phyloP scores from a whole-genome alignment of 2,888 invertebrate species.

The Chymomyza procnemis region DNA sequence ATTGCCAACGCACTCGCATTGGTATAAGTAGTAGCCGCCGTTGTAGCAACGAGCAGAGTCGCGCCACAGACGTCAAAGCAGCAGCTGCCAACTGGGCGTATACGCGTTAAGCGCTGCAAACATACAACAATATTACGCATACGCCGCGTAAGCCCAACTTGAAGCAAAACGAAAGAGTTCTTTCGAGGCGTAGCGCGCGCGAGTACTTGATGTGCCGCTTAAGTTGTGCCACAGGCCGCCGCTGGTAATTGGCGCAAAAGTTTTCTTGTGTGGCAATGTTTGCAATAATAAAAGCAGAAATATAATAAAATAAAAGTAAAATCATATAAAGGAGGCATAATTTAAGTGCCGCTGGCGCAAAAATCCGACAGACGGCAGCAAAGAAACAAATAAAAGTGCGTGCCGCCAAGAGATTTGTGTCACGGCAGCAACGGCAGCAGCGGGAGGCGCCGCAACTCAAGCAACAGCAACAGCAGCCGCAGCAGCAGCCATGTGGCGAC shows the following conservation, averaged over 20 bases:
- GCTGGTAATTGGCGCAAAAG: constrained; percentile 14
- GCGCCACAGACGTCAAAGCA: constrained; percentile 56
- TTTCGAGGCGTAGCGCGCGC: constrained; percentile 4
- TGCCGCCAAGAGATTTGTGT: constrained; percentile 46
- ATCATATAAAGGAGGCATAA: background rate
- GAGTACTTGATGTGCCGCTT: constrained; percentile 24
- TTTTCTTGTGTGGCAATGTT: background rate
- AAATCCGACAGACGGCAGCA: background rate
- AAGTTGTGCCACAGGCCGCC: background rate
- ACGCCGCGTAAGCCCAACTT: background rate
- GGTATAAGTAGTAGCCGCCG: constrained; percentile 30
- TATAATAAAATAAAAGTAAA: background rate
- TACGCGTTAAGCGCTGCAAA: background rate
- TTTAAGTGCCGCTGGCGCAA: constrained; percentile 6
- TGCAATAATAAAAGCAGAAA: background rate
- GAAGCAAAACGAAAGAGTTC: constrained; percentile 25
- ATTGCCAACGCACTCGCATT: background rate
- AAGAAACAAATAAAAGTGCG: constrained; percentile 54
- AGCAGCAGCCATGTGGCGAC: constrained; percentile 46
- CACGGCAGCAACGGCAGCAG: background rate
- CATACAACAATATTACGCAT: background rate
- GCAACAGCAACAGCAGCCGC: too few relatives aligned
- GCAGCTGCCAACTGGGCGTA: background rate
- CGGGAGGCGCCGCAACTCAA: background rate
- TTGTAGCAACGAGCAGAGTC: constrained; percentile 55